These are phyloP conservation scores for Pituophis catenifer DNA, from an alignment of 2,113 vertebrate genomes.

Conservation along the genomic window DNA sequence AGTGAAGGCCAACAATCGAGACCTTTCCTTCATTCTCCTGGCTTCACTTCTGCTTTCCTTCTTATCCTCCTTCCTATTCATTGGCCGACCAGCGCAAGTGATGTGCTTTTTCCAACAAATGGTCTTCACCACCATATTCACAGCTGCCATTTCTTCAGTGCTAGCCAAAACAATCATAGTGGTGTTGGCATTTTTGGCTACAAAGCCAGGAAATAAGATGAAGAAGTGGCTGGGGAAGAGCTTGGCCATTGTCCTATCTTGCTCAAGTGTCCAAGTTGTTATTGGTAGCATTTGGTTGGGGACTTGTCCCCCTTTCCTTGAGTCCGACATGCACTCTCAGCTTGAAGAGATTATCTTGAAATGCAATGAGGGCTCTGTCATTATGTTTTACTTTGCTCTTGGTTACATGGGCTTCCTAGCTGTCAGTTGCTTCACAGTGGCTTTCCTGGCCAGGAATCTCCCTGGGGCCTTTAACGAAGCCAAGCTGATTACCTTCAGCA, in stretches of 20 bases:
- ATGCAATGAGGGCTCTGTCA: not conserved
- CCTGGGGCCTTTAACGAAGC: not conserved
- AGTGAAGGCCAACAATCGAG: not conserved
- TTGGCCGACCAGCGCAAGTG: not conserved
- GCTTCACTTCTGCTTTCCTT: not conserved
- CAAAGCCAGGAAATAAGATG: not conserved
- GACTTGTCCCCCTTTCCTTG: not conserved
- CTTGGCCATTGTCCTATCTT: not conserved
- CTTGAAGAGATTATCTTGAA: not conserved
- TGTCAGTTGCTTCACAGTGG: not conserved
- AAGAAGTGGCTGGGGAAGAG: not conserved
- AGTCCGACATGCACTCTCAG: not conserved
- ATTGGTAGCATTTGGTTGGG: not conserved
- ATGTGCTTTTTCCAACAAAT: not conserved
- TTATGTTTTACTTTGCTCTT: not conserved
- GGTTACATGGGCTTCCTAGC: not conserved
- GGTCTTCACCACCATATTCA: not conserved
- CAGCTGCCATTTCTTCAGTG: not conserved
- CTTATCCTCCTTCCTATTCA: not conserved
- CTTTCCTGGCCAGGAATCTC: not conserved
- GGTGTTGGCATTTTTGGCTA: not conserved
- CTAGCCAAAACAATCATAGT: not conserved
- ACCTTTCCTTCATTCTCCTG: not conserved
- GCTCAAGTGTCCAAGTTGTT: not conserved
- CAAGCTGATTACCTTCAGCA: not conserved